phyloP scores from a whole-genome alignment of 2,113 vertebrate species.

The Brachirus orientalis region DNA sequence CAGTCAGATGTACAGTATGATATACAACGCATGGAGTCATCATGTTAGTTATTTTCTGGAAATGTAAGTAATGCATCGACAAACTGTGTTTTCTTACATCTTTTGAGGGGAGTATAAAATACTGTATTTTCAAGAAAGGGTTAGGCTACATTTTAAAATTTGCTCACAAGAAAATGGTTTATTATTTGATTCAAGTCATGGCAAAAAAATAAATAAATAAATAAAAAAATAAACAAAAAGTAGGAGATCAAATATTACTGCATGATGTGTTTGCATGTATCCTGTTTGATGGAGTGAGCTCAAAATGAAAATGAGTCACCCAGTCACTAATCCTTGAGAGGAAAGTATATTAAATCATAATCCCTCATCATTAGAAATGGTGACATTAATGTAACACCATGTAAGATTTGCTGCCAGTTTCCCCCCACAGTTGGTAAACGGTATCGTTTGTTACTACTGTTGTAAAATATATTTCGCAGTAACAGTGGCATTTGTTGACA shows the following conservation, averaged over 20 bases:
- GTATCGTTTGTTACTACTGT: no score
- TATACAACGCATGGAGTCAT: no score
- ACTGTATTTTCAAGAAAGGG: not conserved
- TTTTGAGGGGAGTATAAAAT: not conserved
- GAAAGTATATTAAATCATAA: slow-evolving; percentile 72
- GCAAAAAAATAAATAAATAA: slow-evolving; percentile 18
- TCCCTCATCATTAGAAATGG: slow-evolving; percentile 61
- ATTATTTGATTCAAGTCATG: slow-evolving; percentile 57
- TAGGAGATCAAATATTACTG: slow-evolving; percentile 53
- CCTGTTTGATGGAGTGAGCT: slow-evolving; percentile 30
- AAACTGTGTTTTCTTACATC: slow-evolving; percentile 6
- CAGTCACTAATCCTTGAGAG: slow-evolving; percentile 66
- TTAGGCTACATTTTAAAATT: slow-evolving; percentile 11
- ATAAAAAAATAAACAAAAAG: slow-evolving; percentile 17
- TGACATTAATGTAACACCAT: slow-evolving; percentile 28
- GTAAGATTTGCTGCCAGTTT: no score
- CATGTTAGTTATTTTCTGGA: no score
- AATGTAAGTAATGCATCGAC: no score
- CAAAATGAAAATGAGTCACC: slow-evolving; percentile 71
- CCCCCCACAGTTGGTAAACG: no score
- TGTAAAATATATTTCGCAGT: no score
- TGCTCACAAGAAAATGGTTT: slow-evolving; percentile 45
- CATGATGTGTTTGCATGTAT: slow-evolving; percentile 29
- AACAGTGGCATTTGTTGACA: no score
- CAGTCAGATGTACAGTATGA: no score